Conservation (phyloP, 2,113 vertebrate genomes). For the Dasyprocta punctata region DNA sequence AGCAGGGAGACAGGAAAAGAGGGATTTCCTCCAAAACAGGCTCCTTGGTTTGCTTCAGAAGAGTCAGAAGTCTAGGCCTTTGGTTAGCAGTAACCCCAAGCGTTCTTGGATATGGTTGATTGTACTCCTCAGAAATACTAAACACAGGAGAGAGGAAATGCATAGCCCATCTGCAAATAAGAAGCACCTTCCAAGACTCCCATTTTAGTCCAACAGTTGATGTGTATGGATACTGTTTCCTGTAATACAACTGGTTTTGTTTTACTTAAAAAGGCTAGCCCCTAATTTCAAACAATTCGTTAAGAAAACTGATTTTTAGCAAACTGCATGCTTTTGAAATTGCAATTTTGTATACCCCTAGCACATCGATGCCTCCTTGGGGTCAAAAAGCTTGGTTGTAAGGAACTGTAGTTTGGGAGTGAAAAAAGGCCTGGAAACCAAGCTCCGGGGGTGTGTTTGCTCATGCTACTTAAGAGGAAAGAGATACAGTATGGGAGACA, state of each 20-base stretch:
- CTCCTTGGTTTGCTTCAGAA: not conserved
- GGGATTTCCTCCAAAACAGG: not conserved
- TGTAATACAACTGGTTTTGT: not conserved
- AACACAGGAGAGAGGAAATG: not conserved
- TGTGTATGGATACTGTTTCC: not conserved
- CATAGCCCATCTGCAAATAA: not conserved
- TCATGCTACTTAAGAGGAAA: not conserved
- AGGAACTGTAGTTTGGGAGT: not conserved
- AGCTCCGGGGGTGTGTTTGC: not conserved
- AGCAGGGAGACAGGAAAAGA: not conserved
- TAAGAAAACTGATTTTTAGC: slow-evolving; percentile 19
- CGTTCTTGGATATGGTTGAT: not conserved
- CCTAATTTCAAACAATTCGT: slow-evolving; percentile 4
- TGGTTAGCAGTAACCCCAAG: not conserved
- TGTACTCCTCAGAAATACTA: not conserved
- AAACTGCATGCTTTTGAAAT: not conserved
- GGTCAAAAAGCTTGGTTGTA: not conserved
- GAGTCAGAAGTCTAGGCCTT: not conserved
- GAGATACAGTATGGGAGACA: not conserved
- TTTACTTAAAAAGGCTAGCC: not conserved
- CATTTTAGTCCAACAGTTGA: not conserved
- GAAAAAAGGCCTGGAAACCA: not conserved
- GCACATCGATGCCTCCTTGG: not conserved
- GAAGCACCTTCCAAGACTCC: not conserved
- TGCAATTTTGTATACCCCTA: not conserved